Conservation (phyloP, 2,797 vertebrate genomes). For the Syncerus caffer region DNA sequence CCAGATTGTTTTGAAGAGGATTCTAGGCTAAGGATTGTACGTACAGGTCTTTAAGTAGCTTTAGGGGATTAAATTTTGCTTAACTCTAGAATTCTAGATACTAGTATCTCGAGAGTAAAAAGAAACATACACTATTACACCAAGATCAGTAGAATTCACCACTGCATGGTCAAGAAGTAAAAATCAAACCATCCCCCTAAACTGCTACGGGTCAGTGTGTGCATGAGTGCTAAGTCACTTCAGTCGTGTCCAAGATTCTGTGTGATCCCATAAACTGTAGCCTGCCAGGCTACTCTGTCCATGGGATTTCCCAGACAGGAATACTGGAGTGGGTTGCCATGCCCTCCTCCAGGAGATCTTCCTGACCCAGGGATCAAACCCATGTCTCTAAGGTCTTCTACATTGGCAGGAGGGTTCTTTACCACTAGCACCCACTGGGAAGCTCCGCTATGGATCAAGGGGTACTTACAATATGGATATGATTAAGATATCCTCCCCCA, state of each 20-base stretch:
- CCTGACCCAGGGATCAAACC: background rate
- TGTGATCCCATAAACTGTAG: background rate
- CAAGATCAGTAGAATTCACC: background rate
- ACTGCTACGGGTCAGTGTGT: background rate
- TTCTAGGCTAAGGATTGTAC: background rate
- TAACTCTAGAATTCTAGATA: background rate
- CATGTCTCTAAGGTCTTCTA: background rate
- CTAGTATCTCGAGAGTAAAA: background rate
- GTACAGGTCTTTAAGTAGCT: background rate
- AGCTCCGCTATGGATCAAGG: rapidly evolving
- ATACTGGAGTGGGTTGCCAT: background rate
- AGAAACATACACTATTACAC: background rate
- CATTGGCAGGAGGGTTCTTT: background rate
- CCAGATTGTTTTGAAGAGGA: background rate
- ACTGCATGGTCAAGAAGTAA: background rate
- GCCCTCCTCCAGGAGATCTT: background rate
- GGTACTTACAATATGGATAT: too few species aligned
- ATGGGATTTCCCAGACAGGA: background rate
- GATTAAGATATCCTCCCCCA: background rate
- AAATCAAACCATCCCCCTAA: background rate
- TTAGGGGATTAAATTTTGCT: background rate
- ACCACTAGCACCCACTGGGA: background rate
- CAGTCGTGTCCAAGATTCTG: background rate
- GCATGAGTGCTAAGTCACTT: background rate
- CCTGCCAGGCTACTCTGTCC: background rate